Conservation (phyloP, 2,113 vertebrate species). For the Ranitomeya variabilis region DNA sequence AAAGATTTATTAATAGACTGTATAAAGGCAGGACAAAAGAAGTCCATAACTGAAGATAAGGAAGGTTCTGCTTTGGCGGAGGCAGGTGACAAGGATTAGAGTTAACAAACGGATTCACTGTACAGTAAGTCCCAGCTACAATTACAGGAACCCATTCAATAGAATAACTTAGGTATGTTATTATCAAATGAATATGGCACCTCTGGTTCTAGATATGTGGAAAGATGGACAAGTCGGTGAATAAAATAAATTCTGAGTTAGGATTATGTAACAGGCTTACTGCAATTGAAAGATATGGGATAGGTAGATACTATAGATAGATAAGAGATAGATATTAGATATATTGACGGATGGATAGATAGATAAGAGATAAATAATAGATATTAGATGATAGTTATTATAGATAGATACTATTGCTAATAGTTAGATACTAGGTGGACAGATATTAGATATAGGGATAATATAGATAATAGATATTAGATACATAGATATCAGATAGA, state of each 20-base stretch:
- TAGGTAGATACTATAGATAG: not conserved
- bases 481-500: not conserved
- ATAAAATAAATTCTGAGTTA: no score
- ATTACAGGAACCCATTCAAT: not conserved
- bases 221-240: no score
- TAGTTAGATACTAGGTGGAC: not conserved
- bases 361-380: not conserved
- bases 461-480: not conserved
- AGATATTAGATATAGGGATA: not conserved
- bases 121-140: not conserved
- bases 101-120: not conserved
- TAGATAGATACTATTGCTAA: no score
- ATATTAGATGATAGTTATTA: no score
- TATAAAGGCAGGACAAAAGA: not conserved
- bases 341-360: not conserved
- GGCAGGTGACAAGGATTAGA: not conserved
- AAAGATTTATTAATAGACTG: slow-evolving; percentile 19
- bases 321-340: not conserved
- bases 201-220: no score
- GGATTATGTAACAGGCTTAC: no score
- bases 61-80: not conserved
- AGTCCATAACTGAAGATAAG: not conserved
- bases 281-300: not conserved
- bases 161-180: no score
- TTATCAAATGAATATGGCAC: no score